Evolutionary conservation across 2,888 invertebrate genomes (phyloP), one percentile per base, ranked within the genome.

Genomic region (Phrixothrix hirtus): DNA sequence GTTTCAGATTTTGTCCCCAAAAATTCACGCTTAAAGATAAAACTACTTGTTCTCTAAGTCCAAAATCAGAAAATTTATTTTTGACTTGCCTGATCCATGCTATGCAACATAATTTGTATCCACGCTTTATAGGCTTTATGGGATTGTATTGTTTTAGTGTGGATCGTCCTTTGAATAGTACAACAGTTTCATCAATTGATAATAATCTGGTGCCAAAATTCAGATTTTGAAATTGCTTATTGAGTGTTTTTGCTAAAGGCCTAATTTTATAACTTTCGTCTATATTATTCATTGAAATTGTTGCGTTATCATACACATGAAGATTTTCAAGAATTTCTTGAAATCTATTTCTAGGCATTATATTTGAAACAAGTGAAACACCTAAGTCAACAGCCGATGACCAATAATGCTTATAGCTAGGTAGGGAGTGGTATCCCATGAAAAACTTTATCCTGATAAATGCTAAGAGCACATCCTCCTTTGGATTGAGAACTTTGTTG

Each of bases 111-210:
- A 34, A n/a, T 15, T 34, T 34, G 15, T 15, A 34, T 3, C 34
- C 34, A 2, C 34, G 14, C 16, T 34, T 34, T 2, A 34, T 15
- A 2, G 34, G 34, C 10, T 34, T 34, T 16, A 34, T 34, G 2
- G 34, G 34, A 3, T 15, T 14, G 34, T 34, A 34, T 34, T 34
- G 34, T 13, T 34, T 34, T 16, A 34, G 4, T 4, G 34, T n/a
- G 16, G n/a, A 15, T 7, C 34, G 16, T 2, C 34, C 34, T 14
- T 34, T 34, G 15, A 34, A 34, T 4, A 14, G 7, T 1, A 34
- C 16, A 14, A 34, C 16, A 1, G 34, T 15, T 34, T 34, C 14
- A n/a, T 34, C 34, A 2, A 34, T 10, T 4, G 32, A 32, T 13
- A 32, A 32, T 2, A 12, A 2, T 12, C 32, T 10, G 7, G 32